Percentiles rank a stretch among this genome's conserved stretches.
Conservation (phyloP, 2,113 vertebrate species). For the Petaurus breviceps region DNA sequence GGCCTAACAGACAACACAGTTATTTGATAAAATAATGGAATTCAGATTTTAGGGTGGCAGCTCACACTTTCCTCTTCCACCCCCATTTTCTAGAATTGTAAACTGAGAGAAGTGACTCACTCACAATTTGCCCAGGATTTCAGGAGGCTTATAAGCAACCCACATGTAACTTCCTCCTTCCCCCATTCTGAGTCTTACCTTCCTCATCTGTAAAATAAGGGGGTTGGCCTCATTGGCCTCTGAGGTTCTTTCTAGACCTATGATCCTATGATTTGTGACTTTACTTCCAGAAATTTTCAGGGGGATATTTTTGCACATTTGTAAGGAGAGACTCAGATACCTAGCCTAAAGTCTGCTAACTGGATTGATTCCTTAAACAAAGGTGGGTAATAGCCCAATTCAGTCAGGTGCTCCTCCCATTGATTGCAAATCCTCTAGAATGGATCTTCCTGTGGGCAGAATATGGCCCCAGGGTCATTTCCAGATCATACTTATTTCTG, state of each 20-base stretch:
- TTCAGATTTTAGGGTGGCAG: not conserved
- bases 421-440: constrained; percentile 11
- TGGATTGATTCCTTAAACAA: not conserved
- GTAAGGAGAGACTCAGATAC: not conserved
- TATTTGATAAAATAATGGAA: not conserved
- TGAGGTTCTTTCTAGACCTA: not conserved
- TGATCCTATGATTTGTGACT: not conserved
- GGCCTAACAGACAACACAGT: not conserved
- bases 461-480: constrained; percentile 32
- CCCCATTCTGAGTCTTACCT: not conserved
- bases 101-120: not conserved
- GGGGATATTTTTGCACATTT: not conserved
- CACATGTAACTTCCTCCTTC: not conserved
- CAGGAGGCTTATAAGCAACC: not conserved
- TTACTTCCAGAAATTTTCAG: not conserved
- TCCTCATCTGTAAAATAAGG: not conserved
- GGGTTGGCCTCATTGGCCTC: not conserved
- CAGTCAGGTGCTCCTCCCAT: not conserved
- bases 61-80: not conserved
- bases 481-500: constrained; percentile 23
- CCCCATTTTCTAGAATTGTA: not conserved
- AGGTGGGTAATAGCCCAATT: not conserved
- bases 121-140: not conserved
- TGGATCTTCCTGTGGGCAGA: constrained; percentile 12
- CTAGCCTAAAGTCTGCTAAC: rapidly evolving